Evolutionary conservation across 2,888 invertebrate species (phyloP), one percentile per base, ranked within the genome.

Genomic region (Hybos culiciformis): DNA sequence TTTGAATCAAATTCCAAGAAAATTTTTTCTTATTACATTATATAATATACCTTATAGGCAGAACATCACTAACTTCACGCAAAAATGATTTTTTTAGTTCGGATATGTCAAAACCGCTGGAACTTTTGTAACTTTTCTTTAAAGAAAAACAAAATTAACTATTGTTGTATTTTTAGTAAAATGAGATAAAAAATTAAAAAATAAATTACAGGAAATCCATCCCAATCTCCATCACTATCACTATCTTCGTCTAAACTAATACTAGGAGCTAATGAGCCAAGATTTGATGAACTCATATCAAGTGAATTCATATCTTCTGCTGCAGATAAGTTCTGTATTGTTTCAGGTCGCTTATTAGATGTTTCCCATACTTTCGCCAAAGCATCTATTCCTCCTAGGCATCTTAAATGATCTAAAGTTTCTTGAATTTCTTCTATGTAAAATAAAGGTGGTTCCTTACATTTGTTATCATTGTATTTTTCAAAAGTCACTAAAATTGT

Each of bases 371-470:
- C 72, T 32, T 75, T 73, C 9, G 83, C 74, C 40, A 85, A 68
- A 50, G 77, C 77, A 47, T 83, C 74, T 17, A 87, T 70, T 4
- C 85, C 85, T 12, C 85, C 76, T 50, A 82, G 81, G 53, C 80
- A 78, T n/a, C n/a, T n/a, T 1, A 87, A 68, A 50, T 85, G 75
- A 39, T 81, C 78, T 4, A 92, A 62, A 3, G 90, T 90, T 48
- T 86, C 85, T 61, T 86, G 84, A 40, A 84, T 90, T 63, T 92
- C 91, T 66, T 91, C 88, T 0, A 92, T 84, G 55, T 88, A 87
- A 63, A 88, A 84, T 2, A 82, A 77, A 46, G 86, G 82, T 0
- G 87, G 86, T 21, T 7, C n/a, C 29, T n/a, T 6, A 5, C 29
- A 6, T 26, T 12, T 5, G 12, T 26, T 26, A 26, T 5, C 9